phyloP scores from a whole-genome alignment of 2,113 vertebrate species.

The Forbesichthys agassizii region DNA sequence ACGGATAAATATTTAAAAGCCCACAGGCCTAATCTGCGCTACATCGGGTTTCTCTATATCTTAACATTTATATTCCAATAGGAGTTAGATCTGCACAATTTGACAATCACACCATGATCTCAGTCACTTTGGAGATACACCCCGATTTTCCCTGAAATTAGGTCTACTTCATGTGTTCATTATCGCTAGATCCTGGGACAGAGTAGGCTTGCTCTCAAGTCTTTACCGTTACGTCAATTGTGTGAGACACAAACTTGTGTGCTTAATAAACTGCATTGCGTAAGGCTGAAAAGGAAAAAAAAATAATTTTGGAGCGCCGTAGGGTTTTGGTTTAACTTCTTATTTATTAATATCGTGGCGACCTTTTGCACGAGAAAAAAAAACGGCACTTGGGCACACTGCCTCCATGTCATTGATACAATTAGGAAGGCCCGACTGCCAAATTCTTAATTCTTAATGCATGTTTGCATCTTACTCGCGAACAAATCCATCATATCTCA shows the following conservation, averaged over 20 bases:
- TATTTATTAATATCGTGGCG: neutral
- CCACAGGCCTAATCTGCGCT: slow-evolving; percentile 31
- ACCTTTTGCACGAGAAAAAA: slow-evolving; percentile 28
- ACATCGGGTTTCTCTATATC: slow-evolving; percentile 19
- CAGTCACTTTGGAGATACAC: slow-evolving; percentile 66
- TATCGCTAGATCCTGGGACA: slow-evolving; percentile 56
- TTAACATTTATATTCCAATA: slow-evolving; percentile 71
- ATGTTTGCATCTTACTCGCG: neutral
- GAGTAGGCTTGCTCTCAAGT: slow-evolving; percentile 25
- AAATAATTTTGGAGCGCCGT: slow-evolving; percentile 36
- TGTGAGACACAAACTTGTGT: slow-evolving; percentile 20
- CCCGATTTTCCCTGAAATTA: slow-evolving; percentile 62
- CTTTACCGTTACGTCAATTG: no score
- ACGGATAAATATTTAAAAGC: no score
- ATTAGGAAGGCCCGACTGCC: neutral
- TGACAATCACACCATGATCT: slow-evolving; percentile 69
- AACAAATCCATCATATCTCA: neutral
- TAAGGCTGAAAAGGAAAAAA: neutral
- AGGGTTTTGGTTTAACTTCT: slow-evolving; percentile 2
- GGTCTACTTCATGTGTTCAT: slow-evolving; percentile 44
- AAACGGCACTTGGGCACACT: no score
- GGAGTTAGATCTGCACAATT: slow-evolving; percentile 65
- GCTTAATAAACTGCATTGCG: slow-evolving; percentile 34
- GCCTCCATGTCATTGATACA: neutral
- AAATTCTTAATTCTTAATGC: neutral